Percentiles rank a stretch among this genome's conserved stretches.
Conservation (phyloP, 2,797 vertebrate genomes). For the Myotis daubentonii region DNA sequence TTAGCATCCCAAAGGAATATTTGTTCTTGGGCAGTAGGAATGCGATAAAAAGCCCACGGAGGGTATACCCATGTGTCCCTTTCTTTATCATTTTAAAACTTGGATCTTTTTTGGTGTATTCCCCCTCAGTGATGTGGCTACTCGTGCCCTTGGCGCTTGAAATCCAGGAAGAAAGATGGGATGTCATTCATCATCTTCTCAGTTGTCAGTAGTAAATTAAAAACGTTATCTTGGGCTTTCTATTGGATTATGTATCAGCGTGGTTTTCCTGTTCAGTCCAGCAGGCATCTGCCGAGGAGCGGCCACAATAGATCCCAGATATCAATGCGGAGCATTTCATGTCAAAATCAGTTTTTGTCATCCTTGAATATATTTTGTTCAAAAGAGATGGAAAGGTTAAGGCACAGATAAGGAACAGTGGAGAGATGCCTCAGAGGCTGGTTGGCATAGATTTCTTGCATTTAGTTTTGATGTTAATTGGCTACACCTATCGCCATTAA, state of each 20-base stretch:
- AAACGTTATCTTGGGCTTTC: slow-evolving; percentile 45
- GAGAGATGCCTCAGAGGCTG: not conserved
- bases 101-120: slow-evolving; percentile 15
- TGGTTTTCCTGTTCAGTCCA: slow-evolving; percentile 57
- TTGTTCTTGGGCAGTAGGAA: not conserved
- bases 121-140: not conserved
- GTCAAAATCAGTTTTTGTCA: slow-evolving; percentile 73
- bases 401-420: slow-evolving; percentile 47
- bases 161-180: slow-evolving; percentile 35
- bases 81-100: not conserved
- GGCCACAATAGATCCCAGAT: slow-evolving; percentile 54
- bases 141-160: not conserved
- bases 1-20: not conserved
- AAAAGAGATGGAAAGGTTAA: slow-evolving; percentile 58
- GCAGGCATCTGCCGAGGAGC: slow-evolving; percentile 58
- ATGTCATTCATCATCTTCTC: not conserved
- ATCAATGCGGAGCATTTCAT: slow-evolving; percentile 69
- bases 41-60: not conserved
- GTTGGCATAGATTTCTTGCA: not conserved
- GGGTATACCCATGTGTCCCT: not conserved
- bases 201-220: slow-evolving; percentile 11
- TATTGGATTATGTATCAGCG: slow-evolving; percentile 61
- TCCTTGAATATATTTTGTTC: slow-evolving; percentile 63
- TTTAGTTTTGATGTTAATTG: not conserved
- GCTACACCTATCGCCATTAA: not conserved